Evolutionary conservation across 2,888 invertebrate species (phyloP).

Genomic region (Lycaena phlaeas): DNA sequence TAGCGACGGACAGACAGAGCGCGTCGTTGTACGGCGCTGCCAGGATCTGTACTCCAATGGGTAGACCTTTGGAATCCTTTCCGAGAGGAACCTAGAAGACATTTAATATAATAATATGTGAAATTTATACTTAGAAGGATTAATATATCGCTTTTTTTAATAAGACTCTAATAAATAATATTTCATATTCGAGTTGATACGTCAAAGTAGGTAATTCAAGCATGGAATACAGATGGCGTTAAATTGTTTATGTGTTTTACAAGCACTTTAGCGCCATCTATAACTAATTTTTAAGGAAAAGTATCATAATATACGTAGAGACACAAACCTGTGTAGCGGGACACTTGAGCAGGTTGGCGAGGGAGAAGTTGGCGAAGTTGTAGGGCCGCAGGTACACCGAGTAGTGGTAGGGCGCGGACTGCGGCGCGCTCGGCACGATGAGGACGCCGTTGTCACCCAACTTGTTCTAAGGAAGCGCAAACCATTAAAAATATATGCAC

Average conservation of each 20-base stretch:
- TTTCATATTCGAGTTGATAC: too few relatives aligned
- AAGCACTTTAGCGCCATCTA: too few relatives aligned
- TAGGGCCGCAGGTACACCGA: slow-evolving; percentile 83
- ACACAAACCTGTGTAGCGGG: slow-evolving; percentile 90
- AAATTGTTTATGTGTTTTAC: too few relatives aligned
- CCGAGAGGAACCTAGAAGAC: slow-evolving; percentile 83
- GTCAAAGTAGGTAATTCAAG: too few relatives aligned
- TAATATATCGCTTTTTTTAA: too few relatives aligned
- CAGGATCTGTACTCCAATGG: slow-evolving; percentile 85
- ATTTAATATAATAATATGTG: slow-evolving; percentile 2
- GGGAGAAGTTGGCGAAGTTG: slow-evolving; percentile 88
- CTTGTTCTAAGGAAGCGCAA: slow-evolving; percentile 74
- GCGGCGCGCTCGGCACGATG: slow-evolving; percentile 87
- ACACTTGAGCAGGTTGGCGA: slow-evolving; percentile 88
- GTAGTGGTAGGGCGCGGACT: slow-evolving; percentile 88
- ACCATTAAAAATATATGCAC: too few relatives aligned
- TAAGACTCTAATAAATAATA: too few relatives aligned
- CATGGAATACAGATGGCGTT: too few relatives aligned
- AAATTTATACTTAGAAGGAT: background rate
- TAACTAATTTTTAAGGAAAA: too few relatives aligned
- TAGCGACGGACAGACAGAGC: slow-evolving; percentile 82
- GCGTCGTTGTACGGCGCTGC: slow-evolving; percentile 82
- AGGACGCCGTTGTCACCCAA: slow-evolving; percentile 89
- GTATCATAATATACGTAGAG: too few relatives aligned
- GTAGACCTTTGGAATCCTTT: slow-evolving; percentile 78